Evolutionary conservation across 2,797 vertebrate genomes (phyloP).

Genomic region (Todus mexicanus): DNA sequence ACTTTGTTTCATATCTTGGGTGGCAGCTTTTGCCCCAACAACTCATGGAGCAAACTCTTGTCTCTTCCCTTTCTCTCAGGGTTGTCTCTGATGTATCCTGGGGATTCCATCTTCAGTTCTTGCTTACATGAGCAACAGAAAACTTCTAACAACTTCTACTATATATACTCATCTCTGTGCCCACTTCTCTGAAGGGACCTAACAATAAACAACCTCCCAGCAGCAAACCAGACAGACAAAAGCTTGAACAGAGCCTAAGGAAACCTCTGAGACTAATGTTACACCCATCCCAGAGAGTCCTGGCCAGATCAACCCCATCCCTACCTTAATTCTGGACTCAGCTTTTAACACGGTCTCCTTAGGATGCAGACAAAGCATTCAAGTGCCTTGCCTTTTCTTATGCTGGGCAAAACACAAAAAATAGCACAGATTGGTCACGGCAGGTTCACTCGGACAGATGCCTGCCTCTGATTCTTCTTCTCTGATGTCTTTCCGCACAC

Average conservation of each 20-base stretch:
- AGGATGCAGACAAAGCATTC: background rate
- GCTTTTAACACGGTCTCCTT: background rate
- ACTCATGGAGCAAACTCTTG: background rate
- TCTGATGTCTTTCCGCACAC: slow-evolving; percentile 42
- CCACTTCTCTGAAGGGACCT: background rate
- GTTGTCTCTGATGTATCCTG: background rate
- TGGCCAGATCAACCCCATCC: background rate
- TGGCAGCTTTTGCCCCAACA: background rate
- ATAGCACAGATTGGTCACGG: background rate
- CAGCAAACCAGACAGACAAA: background rate
- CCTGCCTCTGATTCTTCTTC: slow-evolving; percentile 33
- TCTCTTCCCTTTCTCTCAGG: background rate
- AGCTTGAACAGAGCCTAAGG: background rate
- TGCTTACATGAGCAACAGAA: background rate
- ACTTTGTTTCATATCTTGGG: background rate
- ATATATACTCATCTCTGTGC: background rate
- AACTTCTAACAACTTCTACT: background rate
- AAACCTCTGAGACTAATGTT: background rate
- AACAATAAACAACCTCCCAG: background rate
- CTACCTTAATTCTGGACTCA: background rate
- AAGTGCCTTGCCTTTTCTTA: background rate
- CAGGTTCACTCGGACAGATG: background rate
- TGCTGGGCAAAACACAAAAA: background rate
- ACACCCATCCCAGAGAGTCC: background rate
- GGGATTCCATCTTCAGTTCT: background rate